Evolutionary conservation across 2,113 vertebrate species (phyloP).

Genomic region (Oxygymnocypris stewartii): DNA sequence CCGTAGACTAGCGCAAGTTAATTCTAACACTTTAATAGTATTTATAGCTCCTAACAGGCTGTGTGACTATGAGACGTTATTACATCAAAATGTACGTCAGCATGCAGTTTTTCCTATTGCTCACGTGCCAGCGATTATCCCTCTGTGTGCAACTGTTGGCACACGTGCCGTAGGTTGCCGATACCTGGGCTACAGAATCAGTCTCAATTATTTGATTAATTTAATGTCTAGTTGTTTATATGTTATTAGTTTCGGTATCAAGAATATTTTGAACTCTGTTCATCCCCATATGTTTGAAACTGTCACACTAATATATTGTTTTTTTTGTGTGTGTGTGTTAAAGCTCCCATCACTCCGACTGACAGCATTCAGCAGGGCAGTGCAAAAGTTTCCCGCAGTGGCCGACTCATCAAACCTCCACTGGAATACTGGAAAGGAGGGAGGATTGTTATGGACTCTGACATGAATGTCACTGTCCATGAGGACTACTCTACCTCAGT

Average conservation of each 20-base stretch:
- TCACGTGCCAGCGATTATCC: no score
- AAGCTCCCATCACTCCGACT: constrained; percentile 25
- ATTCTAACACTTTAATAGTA: no score
- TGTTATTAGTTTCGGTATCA: background rate
- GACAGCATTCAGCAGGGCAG: background rate
- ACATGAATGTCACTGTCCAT: constrained; percentile 77
- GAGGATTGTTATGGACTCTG: constrained; percentile 73
- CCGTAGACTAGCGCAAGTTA: no score
- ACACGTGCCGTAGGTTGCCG: no score
- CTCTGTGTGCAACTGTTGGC: no score
- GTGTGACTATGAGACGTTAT: no score
- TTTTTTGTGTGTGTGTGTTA: background rate
- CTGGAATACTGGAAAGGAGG: constrained; percentile 83
- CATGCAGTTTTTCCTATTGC: no score
- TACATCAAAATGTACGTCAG: no score
- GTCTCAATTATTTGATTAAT: background rate
- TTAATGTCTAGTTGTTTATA: background rate
- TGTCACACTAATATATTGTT: background rate
- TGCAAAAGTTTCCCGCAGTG: constrained; percentile 74
- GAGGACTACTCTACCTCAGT: constrained; percentile 64
- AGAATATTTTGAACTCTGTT: background rate
- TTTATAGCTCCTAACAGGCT: no score
- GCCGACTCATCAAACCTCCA: constrained; percentile 75
- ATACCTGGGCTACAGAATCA: background rate
- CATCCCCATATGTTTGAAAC: background rate